phyloP scores from a whole-genome alignment of 2,888 invertebrate species.

The Prenolepis imparis region DNA sequence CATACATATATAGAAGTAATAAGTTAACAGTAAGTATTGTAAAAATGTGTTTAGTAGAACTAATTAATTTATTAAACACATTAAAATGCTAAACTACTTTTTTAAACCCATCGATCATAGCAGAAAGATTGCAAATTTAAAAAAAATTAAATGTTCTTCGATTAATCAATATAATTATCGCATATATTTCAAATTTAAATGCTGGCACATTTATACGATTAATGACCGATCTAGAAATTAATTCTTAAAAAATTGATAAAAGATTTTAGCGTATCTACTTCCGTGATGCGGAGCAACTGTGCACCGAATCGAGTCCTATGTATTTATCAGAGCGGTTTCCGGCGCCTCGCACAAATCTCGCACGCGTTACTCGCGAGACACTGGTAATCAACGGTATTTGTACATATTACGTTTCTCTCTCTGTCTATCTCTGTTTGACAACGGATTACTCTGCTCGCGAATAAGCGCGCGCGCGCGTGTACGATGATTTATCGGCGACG shows the following conservation, averaged over 20 bases:
- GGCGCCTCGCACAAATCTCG: constrained; percentile 26
- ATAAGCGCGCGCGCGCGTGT: constrained; percentile 4
- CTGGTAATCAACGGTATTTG: constrained; percentile 16
- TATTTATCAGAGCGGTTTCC: constrained; percentile 15
- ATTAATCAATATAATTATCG: not conserved
- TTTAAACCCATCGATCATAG: not conserved
- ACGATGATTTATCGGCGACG: constrained; percentile 45
- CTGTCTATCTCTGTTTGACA: constrained; percentile 27
- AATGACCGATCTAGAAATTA: not conserved
- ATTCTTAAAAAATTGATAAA: not conserved
- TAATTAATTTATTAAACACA: no score
- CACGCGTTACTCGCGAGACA: constrained; percentile 16
- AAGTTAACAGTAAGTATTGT: not conserved
- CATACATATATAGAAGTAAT: not conserved
- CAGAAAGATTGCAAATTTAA: not conserved
- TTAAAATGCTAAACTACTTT: not conserved
- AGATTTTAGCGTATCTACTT: not conserved
- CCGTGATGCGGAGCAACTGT: constrained; percentile 6
- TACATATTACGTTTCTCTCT: constrained; percentile 10
- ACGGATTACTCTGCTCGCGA: constrained; percentile 32
- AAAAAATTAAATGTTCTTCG: not conserved
- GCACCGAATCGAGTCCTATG: constrained; percentile 18
- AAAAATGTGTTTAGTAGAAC: not conserved
- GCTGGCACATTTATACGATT: not conserved
- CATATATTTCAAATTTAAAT: not conserved